These are phyloP conservation scores for Aix galericulata DNA, from an alignment of 2,113 vertebrate genomes.

Conservation along the genomic window DNA sequence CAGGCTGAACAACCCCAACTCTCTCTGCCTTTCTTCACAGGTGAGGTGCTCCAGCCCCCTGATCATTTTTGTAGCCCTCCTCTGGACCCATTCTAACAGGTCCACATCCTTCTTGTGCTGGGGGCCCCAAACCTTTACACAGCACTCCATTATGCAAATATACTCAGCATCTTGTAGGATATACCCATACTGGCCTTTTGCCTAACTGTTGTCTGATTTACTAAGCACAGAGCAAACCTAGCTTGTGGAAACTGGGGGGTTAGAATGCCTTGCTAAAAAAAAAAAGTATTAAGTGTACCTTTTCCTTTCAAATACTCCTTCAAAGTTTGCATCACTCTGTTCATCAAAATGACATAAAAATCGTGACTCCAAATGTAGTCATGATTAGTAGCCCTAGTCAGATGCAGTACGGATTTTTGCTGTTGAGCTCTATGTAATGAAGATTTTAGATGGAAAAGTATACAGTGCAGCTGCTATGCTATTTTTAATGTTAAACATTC, in stretches of 20 bases:
- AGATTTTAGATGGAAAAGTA: not conserved
- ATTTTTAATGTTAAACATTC: not conserved
- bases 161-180: fast-evolving
- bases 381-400: not conserved
- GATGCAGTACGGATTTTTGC: not conserved
- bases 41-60: too few species aligned
- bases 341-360: not conserved
- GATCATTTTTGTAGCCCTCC: too few species aligned
- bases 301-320: not conserved
- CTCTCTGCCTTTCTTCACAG: too few species aligned
- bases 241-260: not conserved
- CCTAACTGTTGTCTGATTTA: not conserved
- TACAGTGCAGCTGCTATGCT: not conserved
- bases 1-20: too few species aligned
- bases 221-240: not conserved
- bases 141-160: not conserved
- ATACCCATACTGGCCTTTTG: not conserved
- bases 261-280: not conserved
- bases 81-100: too few species aligned
- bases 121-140: too few species aligned
- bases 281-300: not conserved
- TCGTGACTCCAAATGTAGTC: not conserved
- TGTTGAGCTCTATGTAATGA: not conserved
- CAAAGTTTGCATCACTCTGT: not conserved
- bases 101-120: too few species aligned